phyloP scores from a whole-genome alignment of 2,113 vertebrate genomes.

The Phalacrocorax aristotelis region DNA sequence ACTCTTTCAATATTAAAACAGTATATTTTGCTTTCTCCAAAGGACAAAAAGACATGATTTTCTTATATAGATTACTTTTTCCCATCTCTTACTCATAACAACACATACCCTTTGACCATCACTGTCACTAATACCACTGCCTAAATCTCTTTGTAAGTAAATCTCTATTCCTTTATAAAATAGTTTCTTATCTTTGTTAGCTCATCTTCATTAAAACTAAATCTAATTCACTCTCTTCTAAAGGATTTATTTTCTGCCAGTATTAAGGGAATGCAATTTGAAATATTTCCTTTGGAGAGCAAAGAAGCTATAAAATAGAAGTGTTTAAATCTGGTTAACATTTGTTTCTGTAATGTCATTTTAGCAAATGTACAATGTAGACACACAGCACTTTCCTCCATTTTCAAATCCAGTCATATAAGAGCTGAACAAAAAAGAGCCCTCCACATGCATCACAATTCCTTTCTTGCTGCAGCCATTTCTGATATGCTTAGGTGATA shows the following conservation, averaged over 20 bases:
- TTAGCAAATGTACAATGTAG: constrained; percentile 27
- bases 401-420: constrained; percentile 5
- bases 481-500: constrained; percentile 64
- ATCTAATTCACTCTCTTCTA: background rate
- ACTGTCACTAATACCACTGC: background rate
- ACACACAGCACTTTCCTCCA: background rate
- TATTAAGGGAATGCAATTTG: background rate
- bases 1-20: background rate
- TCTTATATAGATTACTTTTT: background rate
- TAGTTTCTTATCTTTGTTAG: background rate
- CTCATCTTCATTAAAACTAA: constrained; percentile 34
- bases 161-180: background rate
- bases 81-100: background rate
- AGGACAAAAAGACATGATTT: background rate
- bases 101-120: background rate
- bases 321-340: constrained; percentile 13
- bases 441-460: constrained; percentile 63
- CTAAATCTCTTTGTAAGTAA: background rate
- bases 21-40: background rate
- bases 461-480: constrained; percentile 39
- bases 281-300: constrained; percentile 53
- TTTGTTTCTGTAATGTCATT: constrained; percentile 45
- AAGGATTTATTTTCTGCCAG: background rate
- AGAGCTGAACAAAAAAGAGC: constrained; percentile 40
- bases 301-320: background rate